Percentiles rank a stretch among this genome's conserved stretches.
These are phyloP conservation scores for Rhabdomys dilectus DNA, from an alignment of 2,113 vertebrate genomes.

Conservation along the genomic window DNA sequence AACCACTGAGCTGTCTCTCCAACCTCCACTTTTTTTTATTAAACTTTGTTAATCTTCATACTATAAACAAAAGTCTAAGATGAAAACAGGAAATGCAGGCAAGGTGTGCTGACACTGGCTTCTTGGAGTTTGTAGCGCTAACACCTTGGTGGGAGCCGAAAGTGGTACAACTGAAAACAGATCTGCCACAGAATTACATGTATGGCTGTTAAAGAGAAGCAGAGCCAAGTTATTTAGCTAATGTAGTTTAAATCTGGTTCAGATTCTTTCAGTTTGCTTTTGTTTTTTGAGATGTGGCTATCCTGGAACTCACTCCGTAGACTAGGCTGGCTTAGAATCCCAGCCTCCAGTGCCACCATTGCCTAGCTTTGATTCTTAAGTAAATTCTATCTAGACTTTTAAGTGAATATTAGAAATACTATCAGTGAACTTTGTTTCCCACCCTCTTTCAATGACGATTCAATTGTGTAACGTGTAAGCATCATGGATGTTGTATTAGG, in stretches of 20 bases:
- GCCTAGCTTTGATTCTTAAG: background rate
- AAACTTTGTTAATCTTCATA: background rate
- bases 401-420: background rate
- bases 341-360: background rate
- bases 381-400: background rate
- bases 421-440: background rate
- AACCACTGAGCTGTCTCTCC: too few relatives aligned
- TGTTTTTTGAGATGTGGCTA: background rate
- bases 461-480: background rate
- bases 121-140: background rate
- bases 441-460: too few relatives aligned
- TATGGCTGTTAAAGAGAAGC: background rate
- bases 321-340: background rate
- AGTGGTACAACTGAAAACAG: background rate
- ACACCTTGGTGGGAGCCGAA: background rate
- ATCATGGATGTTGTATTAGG: too few relatives aligned
- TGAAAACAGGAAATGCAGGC: background rate
- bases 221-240: background rate
- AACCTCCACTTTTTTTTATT: background rate
- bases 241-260: background rate
- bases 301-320: background rate
- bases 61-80: background rate
- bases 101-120: too few relatives aligned
- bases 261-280: background rate
- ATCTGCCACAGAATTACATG: background rate